Evolutionary conservation across 2,888 invertebrate genomes (phyloP), one percentile per base, ranked within the genome.

Genomic region (Halictus ligatus): DNA sequence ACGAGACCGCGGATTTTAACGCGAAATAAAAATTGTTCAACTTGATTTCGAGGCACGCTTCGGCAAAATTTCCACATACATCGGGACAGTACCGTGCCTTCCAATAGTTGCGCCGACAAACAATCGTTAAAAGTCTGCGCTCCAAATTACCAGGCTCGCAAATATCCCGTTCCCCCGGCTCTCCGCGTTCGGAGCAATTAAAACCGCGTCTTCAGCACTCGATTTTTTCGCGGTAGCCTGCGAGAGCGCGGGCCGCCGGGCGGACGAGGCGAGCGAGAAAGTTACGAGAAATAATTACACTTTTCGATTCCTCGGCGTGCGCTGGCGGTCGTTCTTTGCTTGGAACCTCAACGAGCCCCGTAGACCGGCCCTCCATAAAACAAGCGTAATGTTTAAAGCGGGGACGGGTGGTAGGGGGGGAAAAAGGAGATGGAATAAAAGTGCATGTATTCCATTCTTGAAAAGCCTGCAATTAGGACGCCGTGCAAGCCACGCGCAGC

Each of bases 401-500:
- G 35, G 15, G 2, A 15, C 8, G 78, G 29, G n/a, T 21, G 29
- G 18, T 6, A 35, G 1, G 25, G 18, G 25, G 67, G 4, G 18
- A 43, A 54, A 71, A 71, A 69, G 6, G 18, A 25, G 48, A 15
- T 25, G 35, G 10, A 29, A 4, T 15, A 43, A n/a, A 79, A 58
- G 15, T 67, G 25, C 25, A 58, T 25, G 84, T 29, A 13, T 75
- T 64, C 69, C 29, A 71, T 75, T 48, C 58, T 54, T 64, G 78
- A 73, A 88, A 83, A 89, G 88, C 50, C n/a, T 69, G 88, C 80
- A 89, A 88, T 89, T 88, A 89, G 80, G 76, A 67, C 77, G 76
- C 74, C 25, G 67, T 69, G 64, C 58, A 40, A 73, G 46, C 75
- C 79, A 71, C 80, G 35, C 67, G 67, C 35, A 72, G 35, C 64